A percentile compares a stretch with the other conserved stretches of the same genome.
phyloP scores from a whole-genome alignment of 1,140 invertebrate species.

The Matsumurasca onukii region DNA sequence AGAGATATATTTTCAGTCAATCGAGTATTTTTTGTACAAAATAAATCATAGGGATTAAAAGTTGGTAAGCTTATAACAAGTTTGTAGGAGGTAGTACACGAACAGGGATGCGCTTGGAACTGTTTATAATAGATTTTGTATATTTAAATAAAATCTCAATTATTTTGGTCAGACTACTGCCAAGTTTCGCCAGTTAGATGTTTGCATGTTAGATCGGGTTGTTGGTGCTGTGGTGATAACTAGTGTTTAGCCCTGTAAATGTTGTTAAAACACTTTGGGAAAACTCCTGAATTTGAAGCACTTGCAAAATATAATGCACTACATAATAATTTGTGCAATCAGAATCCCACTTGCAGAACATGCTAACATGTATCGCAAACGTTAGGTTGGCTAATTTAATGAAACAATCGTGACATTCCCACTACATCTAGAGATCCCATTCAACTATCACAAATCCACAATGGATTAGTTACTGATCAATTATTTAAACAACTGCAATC shows the following conservation, averaged over 20 bases:
- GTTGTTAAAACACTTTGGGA: not conserved
- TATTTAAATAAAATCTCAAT: not conserved
- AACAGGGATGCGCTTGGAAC: conserved; percentile 3
- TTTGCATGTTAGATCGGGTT: no score
- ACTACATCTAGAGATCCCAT: no score
- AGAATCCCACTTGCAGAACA: no score
- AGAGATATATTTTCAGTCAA: conserved; percentile 25
- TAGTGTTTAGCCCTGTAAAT: not conserved
- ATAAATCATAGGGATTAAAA: not conserved
- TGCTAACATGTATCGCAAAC: no score
- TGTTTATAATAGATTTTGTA: conserved; percentile 14
- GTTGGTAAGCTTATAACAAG: conserved; percentile 19
- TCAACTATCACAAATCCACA: no score
- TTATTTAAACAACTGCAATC: no score
- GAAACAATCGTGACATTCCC: no score
- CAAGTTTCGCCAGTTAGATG: no score
- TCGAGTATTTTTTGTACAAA: conserved; percentile 27
- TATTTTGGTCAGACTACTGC: not conserved
- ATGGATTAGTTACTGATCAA: no score
- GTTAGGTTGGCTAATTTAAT: no score
- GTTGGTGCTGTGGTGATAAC: not conserved
- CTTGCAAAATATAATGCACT: not conserved
- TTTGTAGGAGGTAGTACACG: not conserved
- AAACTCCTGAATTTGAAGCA: not conserved
- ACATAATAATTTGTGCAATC: no score